A percentile compares a stretch with the other conserved stretches of the same genome.
These are phyloP conservation scores for Orientallactaga bullata DNA, from an alignment of 2,113 vertebrate species.

Conservation along the genomic window DNA sequence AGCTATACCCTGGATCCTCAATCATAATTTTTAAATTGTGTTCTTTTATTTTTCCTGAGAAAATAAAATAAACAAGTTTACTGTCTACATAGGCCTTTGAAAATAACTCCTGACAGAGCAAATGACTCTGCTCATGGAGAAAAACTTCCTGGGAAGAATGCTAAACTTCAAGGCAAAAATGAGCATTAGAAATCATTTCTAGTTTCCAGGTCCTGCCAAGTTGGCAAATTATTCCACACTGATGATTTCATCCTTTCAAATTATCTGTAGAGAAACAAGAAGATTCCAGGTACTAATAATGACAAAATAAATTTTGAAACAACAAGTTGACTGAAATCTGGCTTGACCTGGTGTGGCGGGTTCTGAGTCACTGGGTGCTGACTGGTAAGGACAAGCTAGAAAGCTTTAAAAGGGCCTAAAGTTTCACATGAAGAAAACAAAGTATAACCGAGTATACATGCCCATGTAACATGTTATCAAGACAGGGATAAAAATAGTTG, in stretches of 20 bases:
- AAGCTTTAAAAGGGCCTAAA: neutral
- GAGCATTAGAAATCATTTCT: constrained; percentile 45
- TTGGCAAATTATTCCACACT: neutral
- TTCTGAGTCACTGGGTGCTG: neutral
- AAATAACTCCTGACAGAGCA: neutral
- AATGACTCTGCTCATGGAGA: neutral
- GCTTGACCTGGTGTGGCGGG: neutral
- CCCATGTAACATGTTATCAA: neutral
- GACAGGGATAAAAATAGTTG: neutral
- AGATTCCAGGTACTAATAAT: neutral
- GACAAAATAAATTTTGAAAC: constrained; percentile 18
- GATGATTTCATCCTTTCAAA: neutral
- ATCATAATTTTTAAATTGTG: neutral
- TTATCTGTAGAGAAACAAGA: neutral
- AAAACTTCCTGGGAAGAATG: constrained; percentile 10
- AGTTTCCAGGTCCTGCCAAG: constrained; percentile 17
- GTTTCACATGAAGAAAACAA: neutral
- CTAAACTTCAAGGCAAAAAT: constrained; percentile 1
- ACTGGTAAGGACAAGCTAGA: neutral
- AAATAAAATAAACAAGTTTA: constrained; percentile 4
- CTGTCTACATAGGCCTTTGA: constrained; percentile 7
- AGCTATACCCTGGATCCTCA: neutral
- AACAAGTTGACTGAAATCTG: neutral
- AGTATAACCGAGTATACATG: neutral
- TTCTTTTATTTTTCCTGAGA: neutral